A percentile compares a stretch with the other conserved stretches of the same genome.
Evolutionary conservation across 2,113 vertebrate species (phyloP).

Genomic region (Rhabdomys dilectus): DNA sequence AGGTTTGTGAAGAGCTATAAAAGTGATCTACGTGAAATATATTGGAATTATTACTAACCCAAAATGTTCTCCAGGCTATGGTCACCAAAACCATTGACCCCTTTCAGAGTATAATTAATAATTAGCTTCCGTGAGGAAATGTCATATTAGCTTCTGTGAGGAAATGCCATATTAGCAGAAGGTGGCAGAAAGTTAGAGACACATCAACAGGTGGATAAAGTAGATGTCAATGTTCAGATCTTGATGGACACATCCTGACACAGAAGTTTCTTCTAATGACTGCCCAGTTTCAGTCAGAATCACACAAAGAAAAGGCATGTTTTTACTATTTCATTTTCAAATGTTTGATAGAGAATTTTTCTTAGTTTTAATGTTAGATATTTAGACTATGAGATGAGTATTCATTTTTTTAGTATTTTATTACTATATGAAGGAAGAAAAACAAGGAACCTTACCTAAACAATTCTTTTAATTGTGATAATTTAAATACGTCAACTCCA

Average conservation of each 20-base stretch:
- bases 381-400: neutral
- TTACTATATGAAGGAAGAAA: conserved; percentile 21
- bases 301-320: conserved; percentile 11
- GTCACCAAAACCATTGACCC: neutral
- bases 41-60: neutral
- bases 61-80: neutral
- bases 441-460: neutral
- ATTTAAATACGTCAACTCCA: no score
- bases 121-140: neutral
- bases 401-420: conserved; percentile 5
- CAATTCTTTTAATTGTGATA: neutral
- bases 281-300: neutral
- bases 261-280: neutral
- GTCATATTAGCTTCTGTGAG: neutral
- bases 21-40: neutral
- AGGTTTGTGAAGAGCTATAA: neutral
- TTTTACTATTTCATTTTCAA: conserved; percentile 19
- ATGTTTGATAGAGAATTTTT: neutral
- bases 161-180: neutral
- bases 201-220: neutral
- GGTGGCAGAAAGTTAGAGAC: neutral
- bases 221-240: neutral
- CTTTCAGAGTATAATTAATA: neutral
- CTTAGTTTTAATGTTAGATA: conserved; percentile 4
- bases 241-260: neutral